A percentile compares a stretch with the other conserved stretches of the same genome.
These are phyloP conservation scores for Aurelia sp. DNA, from an alignment of 30 jellyfish, hydroid and myxozoan species.

Conservation along the genomic window DNA sequence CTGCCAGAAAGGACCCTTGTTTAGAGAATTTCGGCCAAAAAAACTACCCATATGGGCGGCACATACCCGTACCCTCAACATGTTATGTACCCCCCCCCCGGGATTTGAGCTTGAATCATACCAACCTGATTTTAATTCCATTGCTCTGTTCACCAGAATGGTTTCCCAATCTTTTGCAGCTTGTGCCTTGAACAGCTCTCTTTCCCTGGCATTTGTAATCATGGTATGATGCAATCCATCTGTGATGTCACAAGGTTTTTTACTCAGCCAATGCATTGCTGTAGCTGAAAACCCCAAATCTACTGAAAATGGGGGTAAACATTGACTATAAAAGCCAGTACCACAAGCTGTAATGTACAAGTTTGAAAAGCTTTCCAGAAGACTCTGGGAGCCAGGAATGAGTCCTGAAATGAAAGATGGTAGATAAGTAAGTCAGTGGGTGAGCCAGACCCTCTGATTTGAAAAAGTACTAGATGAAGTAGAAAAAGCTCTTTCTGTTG, in stretches of 20 bases:
- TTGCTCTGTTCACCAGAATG: constrained; percentile 62
- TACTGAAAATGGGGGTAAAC: constrained; percentile 65
- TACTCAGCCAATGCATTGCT: constrained; percentile 74
- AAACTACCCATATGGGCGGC: too few species aligned
- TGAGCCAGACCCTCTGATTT: too few species aligned
- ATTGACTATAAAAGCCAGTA: constrained; percentile 60
- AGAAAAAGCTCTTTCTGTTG: background rate
- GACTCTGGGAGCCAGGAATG: constrained; percentile 56
- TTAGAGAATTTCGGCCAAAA: too few species aligned
- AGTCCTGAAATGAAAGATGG: constrained; percentile 41
- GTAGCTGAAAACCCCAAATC: constrained; percentile 77
- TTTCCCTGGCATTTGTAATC: constrained; percentile 34
- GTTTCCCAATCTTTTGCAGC: constrained; percentile 83
- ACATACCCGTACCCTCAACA: too few species aligned
- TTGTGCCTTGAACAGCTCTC: constrained; percentile 37
- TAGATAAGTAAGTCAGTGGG: background rate
- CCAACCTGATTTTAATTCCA: constrained; percentile 61
- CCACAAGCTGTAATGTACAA: constrained; percentile 70
- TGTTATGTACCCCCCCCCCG: too few species aligned
- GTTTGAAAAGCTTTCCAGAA: constrained; percentile 28
- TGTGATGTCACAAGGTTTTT: constrained; percentile 63
- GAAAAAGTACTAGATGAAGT: background rate
- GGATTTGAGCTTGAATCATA: too few species aligned
- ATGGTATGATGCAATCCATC: constrained; percentile 64
- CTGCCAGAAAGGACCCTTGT: too few species aligned